Conservation (phyloP, 2,113 vertebrate genomes). For the Echinops telfairi region DNA sequence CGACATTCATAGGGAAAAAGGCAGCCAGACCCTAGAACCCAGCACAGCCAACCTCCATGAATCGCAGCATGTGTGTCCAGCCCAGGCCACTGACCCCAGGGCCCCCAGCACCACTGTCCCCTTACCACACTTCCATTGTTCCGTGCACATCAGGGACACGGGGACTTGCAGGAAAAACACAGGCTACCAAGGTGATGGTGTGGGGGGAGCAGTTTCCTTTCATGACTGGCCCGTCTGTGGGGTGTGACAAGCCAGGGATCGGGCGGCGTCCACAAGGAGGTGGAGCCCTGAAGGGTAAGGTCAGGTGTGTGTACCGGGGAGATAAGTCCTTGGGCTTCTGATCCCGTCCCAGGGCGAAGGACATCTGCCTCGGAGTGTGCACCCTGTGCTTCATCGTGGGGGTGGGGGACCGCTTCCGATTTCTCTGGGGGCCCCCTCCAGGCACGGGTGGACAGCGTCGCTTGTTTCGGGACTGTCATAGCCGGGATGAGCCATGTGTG, state of each 20-base stretch:
- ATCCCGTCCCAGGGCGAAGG: background rate
- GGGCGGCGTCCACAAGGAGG: background rate
- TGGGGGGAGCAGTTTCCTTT: background rate
- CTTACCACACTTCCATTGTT: background rate
- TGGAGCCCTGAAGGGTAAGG: background rate
- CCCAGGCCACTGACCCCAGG: background rate
- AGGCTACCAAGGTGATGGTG: background rate
- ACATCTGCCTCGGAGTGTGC: background rate
- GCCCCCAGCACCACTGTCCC: no score
- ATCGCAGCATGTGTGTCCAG: background rate
- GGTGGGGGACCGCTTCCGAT: background rate
- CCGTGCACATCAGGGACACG: background rate
- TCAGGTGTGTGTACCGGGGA: background rate
- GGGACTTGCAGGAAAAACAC: background rate
- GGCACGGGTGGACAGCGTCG: background rate
- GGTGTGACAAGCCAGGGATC: background rate
- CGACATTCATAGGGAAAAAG: no score
- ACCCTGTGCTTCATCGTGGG: background rate
- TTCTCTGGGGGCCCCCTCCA: no score
- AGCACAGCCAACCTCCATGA: background rate
- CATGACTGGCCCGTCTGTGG: background rate
- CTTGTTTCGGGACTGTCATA: background rate
- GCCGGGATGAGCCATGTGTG: background rate
- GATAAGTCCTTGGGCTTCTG: background rate
- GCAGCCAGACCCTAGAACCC: no score